phyloP scores from a whole-genome alignment of 2,888 invertebrate genomes.

The Oxycera nigricornis region DNA sequence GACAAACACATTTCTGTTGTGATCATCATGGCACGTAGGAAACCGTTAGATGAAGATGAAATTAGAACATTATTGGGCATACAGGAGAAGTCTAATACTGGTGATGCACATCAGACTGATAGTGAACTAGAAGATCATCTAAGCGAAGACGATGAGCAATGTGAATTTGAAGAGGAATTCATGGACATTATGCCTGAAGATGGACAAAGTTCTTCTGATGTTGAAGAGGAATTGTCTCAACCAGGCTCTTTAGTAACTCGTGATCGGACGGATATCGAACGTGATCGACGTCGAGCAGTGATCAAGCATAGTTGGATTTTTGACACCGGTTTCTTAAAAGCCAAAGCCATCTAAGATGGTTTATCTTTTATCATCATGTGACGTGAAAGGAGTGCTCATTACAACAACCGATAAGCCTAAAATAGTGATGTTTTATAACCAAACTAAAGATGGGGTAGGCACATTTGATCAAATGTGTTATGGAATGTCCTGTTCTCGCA shows the following conservation, averaged over 20 bases:
- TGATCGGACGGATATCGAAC: constrained; percentile 1
- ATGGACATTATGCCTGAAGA: not conserved
- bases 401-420: no score
- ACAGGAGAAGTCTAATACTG: not conserved
- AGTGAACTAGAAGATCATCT: not conserved
- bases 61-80: not conserved
- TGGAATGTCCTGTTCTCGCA: no score
- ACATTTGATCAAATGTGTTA: no score
- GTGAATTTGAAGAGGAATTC: constrained; percentile 1
- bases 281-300: not conserved
- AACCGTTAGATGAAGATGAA: not conserved
- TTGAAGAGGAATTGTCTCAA: not conserved
- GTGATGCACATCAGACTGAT: not conserved
- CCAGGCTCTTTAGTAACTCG: not conserved
- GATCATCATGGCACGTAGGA: not conserved
- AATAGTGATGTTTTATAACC: no score
- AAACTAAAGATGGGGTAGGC: no score
- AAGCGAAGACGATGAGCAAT: constrained; percentile 8
- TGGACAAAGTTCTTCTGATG: not conserved
- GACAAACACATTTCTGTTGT: not conserved
- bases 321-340: no score
- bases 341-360: not conserved
- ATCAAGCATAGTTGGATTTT: not conserved
- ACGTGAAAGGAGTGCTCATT: no score
- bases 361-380: no score